Evolutionary conservation across 2,888 invertebrate genomes (phyloP).

Genomic region (Branchipolynoe longqiensis): DNA sequence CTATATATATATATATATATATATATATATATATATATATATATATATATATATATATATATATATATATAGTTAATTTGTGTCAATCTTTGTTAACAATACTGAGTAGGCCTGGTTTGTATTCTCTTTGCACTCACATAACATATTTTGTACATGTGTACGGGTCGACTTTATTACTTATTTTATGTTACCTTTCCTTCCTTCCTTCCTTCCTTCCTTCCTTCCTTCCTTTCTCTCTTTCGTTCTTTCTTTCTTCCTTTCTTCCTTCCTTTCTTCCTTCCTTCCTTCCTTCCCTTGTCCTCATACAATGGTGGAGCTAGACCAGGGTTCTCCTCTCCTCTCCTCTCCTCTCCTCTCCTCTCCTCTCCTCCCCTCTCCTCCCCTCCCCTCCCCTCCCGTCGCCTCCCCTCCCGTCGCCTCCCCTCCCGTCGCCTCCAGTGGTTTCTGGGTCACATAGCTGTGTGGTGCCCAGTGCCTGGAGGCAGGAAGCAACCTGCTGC

Average conservation of each 20-base stretch:
- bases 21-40: slow-evolving; percentile 35
- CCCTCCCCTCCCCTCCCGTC: slow-evolving; percentile 1
- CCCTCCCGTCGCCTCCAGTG: neutral
- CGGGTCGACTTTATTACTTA: neutral
- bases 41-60: slow-evolving; percentile 41
- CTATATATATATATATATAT: too few relatives aligned
- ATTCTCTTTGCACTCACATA: neutral
- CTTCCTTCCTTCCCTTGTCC: neutral
- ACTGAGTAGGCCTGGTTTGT: too few relatives aligned
- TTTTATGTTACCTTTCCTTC: neutral
- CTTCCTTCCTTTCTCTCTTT: neutral
- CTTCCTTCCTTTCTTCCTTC: neutral
- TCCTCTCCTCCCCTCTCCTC: neutral
- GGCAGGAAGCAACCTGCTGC: slow-evolving; percentile 56
- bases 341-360: neutral
- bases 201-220: neutral
- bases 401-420: neutral
- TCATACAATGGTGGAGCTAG: too few relatives aligned
- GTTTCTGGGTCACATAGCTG: slow-evolving; percentile 50
- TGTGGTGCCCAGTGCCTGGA: slow-evolving; percentile 42
- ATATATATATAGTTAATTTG: slow-evolving; percentile 1
- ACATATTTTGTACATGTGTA: neutral
- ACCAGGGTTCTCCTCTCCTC: neutral
- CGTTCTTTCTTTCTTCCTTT: too few relatives aligned
- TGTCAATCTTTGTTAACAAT: too few relatives aligned